Base-by-base conservation (phyloP, 2,797 vertebrate species). In the Bryconaethiops microstoma region DNA sequence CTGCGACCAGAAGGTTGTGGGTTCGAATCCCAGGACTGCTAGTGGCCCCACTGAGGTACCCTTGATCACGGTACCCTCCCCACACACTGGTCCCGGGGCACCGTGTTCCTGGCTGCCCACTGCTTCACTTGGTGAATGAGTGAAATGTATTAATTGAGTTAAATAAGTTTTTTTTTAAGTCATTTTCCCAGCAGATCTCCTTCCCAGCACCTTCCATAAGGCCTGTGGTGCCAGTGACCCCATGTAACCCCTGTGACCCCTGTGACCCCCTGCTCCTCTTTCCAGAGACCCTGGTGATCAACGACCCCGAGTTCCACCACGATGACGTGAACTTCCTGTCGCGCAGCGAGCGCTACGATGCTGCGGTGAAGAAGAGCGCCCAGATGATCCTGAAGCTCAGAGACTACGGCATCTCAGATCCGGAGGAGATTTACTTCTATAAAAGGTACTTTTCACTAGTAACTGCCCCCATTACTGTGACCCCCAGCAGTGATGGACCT, bases 321-420 rank as follows among this genome's bases (percentile, higher is more conserved):
- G 95, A 97, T 84, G 95, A 99, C 90, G 87, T 94, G 75, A 99
- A 96, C 92, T 99, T 99, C 91, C 90, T 99, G 78, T 95, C 95
- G 48, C 95, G 97, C 72, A 98, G 97, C 80, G 94, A 99, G 12
- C 96, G 97, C 21, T 99, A 98, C 68, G 97, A 97, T 64, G 91
- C 95, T 77, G 96, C 98, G 0, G 88, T 99, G 69, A 94, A 89
- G 91, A 99, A 97, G 85, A 99, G 98, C 14, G 91, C 96, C 55
- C 88, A 86, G 82, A 96, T 99, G 97, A 94, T 99, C 81, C 84
- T 94, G 88, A 99, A 98, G 89, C 88, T 99, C 74, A 90, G 96
- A 77, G 94, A 98, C 21, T 94, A 94, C 72, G 96, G 95, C 79
- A 98, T 99, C 83, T 92, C 96, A 7, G 96, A 99, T 84, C 97